Percentiles rank a stretch among this genome's conserved stretches.
These are phyloP conservation scores for Lethenteron camtschaticum DNA, from an alignment of 2,113 vertebrate species.

Conservation along the genomic window DNA sequence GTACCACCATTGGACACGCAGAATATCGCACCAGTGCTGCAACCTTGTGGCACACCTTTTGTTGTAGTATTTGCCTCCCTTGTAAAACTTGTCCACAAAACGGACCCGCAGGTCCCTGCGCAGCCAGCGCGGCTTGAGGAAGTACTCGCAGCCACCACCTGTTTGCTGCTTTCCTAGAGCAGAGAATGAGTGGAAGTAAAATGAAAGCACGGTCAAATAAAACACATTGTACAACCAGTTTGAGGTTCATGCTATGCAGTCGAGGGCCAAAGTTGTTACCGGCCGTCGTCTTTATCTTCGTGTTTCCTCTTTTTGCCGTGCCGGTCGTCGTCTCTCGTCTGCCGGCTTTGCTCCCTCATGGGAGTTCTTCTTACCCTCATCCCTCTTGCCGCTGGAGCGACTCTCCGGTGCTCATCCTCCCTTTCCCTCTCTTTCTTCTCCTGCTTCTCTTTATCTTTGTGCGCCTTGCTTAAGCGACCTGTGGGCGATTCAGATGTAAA, in stretches of 20 bases:
- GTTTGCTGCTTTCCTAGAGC: no score
- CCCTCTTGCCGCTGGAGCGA: not conserved
- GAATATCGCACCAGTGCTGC: not conserved
- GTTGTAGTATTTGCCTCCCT: slow-evolving; percentile 60
- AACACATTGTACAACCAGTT: no score
- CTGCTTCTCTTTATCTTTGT: not conserved
- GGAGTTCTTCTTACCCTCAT: not conserved
- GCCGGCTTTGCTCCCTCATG: not conserved
- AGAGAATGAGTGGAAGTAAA: no score
- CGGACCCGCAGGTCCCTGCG: slow-evolving; percentile 33
- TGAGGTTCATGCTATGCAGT: no score
- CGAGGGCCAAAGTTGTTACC: no score
- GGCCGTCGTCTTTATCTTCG: not conserved
- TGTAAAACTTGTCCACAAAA: slow-evolving; percentile 47
- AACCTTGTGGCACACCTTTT: slow-evolving; percentile 31
- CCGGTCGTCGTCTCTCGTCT: not conserved
- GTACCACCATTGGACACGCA: not conserved
- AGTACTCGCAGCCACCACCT: not conserved
- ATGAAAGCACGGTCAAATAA: no score
- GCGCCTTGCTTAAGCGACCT: not conserved
- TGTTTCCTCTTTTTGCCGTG: slow-evolving; percentile 4
- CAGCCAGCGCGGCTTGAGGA: not conserved
- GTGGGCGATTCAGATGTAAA: no score
- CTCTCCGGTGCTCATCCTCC: not conserved
- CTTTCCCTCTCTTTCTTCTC: not conserved